Base-by-base conservation (phyloP, 2,113 vertebrate species). In the Apodemus sylvaticus region DNA sequence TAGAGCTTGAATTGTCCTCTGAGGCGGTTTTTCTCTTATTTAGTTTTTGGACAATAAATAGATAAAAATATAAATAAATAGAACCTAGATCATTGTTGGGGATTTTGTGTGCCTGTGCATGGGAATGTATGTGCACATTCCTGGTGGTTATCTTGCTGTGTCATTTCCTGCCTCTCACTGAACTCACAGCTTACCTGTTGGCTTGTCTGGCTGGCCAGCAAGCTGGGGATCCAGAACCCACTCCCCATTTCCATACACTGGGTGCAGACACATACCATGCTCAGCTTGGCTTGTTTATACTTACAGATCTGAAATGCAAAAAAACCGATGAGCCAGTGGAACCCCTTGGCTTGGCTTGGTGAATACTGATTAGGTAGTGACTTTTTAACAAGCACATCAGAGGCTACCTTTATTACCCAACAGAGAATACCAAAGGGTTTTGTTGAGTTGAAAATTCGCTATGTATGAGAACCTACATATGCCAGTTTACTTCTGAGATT, bases 21-120 rank as follows among this genome's bases (percentile, higher is more conserved):
- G 74, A 91, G 42, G 26, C 55, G 88, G 7, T 16, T 87, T 94
- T 70, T 94, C 17, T 96, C 68, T 82, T 74, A 82, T 79, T 62
- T 60, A 42, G n/a, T 81, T 66, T 9, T 68, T 78, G 20, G 48
- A 82, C 82, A 42, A 48, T 95, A 94, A 93, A 89, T 90, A 58
- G 91, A 71, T n/a, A n/a, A n/a, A n/a, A n/a, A n/a, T n/a, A 48
- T 95, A 94, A 93, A 89, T 90, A 58, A 89, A 71, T 85, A n/a
- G 89, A 81, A 91, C n/a, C 3, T 17, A 86, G n/a, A 31, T 89
- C 16, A 10, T 68, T 66, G 60, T 17, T 29, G 39, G n/a, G 34
- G 55, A 10, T 45, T 86, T 66, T 45, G 26, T 86, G 29, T 45
- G 5, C 60, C 62, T 48, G 29, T 48, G 79, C 29, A 20, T 66